Conservation (phyloP, 2,888 invertebrate species). For the Corbicula japonica region DNA sequence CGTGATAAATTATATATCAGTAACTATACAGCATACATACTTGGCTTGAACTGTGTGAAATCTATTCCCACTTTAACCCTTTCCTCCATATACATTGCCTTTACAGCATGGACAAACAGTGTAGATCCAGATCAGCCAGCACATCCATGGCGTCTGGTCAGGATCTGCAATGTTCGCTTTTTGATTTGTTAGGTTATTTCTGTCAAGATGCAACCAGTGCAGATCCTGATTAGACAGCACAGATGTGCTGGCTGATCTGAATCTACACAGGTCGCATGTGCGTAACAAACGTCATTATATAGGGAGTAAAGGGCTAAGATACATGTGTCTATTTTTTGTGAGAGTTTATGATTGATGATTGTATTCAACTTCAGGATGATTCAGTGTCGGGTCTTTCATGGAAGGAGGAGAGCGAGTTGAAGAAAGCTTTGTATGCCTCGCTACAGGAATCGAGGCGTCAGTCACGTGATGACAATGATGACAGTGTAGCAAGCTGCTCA, state of each 20-base stretch:
- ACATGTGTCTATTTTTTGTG: not conserved
- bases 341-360: not conserved
- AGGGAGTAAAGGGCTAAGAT: not conserved
- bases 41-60: not conserved
- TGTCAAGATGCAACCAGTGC: not conserved
- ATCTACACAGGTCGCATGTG: too few species aligned
- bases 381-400: slow-evolving; percentile 84
- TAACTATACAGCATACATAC: not conserved
- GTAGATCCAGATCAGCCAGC: not conserved
- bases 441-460: slow-evolving; percentile 81
- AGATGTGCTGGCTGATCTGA: too few species aligned
- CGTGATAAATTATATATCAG: not conserved
- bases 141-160: not conserved
- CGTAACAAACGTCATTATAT: not conserved
- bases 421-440: slow-evolving; percentile 86
- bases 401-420: slow-evolving; percentile 86
- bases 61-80: not conserved
- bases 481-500: slow-evolving; percentile 4
- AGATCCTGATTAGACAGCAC: not conserved
- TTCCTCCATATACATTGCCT: not conserved
- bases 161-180: not conserved
- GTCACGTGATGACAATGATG: slow-evolving; percentile 55
- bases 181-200: not conserved
- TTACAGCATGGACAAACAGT: not conserved
- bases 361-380: slow-evolving; percentile 71